Conservation (phyloP, 2,113 vertebrate genomes). For the Acinonyx jubatus region DNA sequence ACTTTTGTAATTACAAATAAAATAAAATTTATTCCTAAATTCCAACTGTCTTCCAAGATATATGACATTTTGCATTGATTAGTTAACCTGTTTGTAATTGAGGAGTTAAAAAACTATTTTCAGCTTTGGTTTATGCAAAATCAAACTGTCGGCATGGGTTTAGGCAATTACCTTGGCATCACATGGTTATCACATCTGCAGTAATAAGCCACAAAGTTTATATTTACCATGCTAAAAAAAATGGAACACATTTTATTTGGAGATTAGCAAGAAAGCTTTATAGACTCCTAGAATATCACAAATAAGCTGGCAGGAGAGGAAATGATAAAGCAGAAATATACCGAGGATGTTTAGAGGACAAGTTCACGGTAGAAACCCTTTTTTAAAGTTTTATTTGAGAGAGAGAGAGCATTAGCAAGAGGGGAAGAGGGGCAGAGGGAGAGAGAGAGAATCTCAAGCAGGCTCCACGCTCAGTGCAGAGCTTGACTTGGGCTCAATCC, state of each 20-base stretch:
- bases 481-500: no score
- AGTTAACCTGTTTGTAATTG: neutral
- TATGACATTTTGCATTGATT: neutral
- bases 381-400: no score
- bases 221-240: slow-evolving; percentile 20
- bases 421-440: no score
- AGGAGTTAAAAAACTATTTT: neutral
- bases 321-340: neutral
- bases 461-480: no score
- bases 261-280: slow-evolving; percentile 22
- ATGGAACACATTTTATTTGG: slow-evolving; percentile 44
- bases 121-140: neutral
- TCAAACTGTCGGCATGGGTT: neutral
- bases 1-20: neutral
- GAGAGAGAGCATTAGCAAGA: no score
- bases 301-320: neutral
- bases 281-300: neutral
- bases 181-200: neutral
- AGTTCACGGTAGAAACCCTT: neutral
- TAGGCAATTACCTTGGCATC: neutral
- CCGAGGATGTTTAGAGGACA: neutral
- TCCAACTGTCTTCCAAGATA: neutral
- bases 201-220: neutral
- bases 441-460: no score
- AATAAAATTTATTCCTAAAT: neutral